Conservation (phyloP, 1,140 invertebrate species). For the Drosophila sp. region DNA sequence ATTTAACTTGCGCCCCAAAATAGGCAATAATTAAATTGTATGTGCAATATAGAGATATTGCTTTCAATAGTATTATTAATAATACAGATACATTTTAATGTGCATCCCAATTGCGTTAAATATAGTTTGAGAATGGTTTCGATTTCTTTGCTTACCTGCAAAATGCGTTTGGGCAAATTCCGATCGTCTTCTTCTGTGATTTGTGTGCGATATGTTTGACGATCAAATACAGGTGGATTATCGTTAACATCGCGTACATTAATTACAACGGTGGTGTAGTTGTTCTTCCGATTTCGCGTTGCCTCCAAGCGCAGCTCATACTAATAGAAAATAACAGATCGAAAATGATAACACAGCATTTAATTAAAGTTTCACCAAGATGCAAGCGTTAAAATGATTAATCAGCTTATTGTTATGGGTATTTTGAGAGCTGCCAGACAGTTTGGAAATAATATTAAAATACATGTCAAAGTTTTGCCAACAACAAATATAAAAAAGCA, state of each 20-base stretch:
- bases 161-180: conserved; percentile 87
- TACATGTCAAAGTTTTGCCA: conserved; percentile 28
- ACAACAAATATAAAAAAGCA: conserved; percentile 17
- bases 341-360: background rate
- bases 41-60: no score
- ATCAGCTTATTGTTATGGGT: conserved; percentile 28
- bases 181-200: conserved; percentile 89
- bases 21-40: no score
- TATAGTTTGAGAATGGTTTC: background rate
- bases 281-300: conserved; percentile 88
- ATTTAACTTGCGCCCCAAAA: conserved; percentile 46
- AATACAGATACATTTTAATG: no score
- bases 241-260: conserved; percentile 88
- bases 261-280: conserved; percentile 88
- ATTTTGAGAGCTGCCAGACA: conserved; percentile 40
- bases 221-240: conserved; percentile 88
- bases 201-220: conserved; percentile 88
- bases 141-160: conserved; percentile 85
- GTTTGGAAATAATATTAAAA: conserved; percentile 10
- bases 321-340: conserved; percentile 73
- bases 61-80: no score
- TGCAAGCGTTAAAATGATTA: conserved; percentile 20
- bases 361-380: conserved; percentile 12
- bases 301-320: conserved; percentile 88
- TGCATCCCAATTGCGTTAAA: no score